Evolutionary conservation across 2,113 vertebrate species (phyloP), one percentile per base, ranked within the genome.

Genomic region (Alces alces): DNA sequence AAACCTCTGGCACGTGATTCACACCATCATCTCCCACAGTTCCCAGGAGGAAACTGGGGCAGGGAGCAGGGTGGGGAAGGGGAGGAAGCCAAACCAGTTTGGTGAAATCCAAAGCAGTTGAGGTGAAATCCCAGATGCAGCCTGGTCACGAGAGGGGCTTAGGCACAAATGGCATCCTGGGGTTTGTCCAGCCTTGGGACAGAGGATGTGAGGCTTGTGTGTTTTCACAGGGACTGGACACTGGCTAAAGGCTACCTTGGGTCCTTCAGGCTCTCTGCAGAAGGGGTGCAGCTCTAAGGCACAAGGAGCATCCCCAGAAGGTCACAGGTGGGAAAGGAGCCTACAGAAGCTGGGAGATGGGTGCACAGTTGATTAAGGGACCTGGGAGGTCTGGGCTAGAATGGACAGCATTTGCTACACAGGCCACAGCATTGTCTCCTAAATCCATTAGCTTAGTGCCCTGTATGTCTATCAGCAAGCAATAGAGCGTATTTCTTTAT

Each of bases 131-230:
- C 28, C 28, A 30, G 57, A 2, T 8, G 19, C 61, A n/a, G 4
- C 83, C 58, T 85, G 52, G 39, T 61, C 36, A 17, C 5, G 0
- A 3, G 45, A 13, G 12, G 19, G 25, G 11, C 43, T 30, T 6
- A 21, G 36, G 19, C 39, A 21, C 25, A 45, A 25, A 66, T 10
- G 19, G 28, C 47, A 28, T 61, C 8, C 15, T 36, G 13, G 21
- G 2, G 50, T 70, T 25, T 17, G 7, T 25, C 43, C 30, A 43
- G 39, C 52, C 27, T 73, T 27, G 19, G 11, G 19, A 15, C 66
- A 23, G 1, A 27, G 70, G 78, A 13, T 23, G 9, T 1, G 0
- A 73, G 8, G 10, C 21, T 2, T 52, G 12, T 43, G 39, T 12
- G 33, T 30, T 55, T 83, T 39, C 80, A 39, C 2, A 0, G 6